A percentile compares a stretch with the other conserved stretches of the same genome.
phyloP scores from a whole-genome alignment of 2,888 invertebrate species.

The Drosophila anomalata region DNA sequence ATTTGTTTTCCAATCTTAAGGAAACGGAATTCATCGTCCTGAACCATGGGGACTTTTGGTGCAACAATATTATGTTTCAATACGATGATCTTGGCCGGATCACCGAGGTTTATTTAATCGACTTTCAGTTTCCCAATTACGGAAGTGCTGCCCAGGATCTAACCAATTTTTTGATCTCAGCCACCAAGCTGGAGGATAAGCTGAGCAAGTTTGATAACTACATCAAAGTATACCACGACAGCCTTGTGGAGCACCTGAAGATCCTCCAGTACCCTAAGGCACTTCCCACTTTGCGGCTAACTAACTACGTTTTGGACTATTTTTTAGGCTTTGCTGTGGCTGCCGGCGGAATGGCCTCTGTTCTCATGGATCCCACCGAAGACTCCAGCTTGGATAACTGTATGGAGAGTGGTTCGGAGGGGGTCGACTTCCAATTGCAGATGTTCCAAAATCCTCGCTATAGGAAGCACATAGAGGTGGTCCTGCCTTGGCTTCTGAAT shows the following conservation, averaged over 20 bases:
- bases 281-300: conserved; percentile 65
- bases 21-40: conserved; percentile 68
- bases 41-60: conserved; percentile 77
- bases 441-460: conserved; percentile 71
- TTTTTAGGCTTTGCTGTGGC: conserved; percentile 62
- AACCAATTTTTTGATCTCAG: conserved; percentile 76
- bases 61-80: conserved; percentile 78
- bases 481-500: conserved; percentile 78
- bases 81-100: conserved; percentile 66
- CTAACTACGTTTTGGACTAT: background rate
- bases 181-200: conserved; percentile 75
- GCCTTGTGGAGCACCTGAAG: conserved; percentile 67
- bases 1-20: conserved; percentile 28
- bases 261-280: conserved; percentile 71
- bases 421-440: conserved; percentile 55
- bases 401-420: conserved; percentile 49
- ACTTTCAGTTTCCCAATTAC: conserved; percentile 76
- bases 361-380: conserved; percentile 69
- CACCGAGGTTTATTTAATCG: conserved; percentile 72
- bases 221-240: conserved; percentile 77
- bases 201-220: conserved; percentile 79
- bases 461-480: conserved; percentile 66
- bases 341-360: conserved; percentile 68
- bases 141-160: conserved; percentile 77
- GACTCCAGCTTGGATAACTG: conserved; percentile 68